Evolutionary conservation across 2,888 invertebrate species (phyloP).

Genomic region (Drosophila lacicola): DNA sequence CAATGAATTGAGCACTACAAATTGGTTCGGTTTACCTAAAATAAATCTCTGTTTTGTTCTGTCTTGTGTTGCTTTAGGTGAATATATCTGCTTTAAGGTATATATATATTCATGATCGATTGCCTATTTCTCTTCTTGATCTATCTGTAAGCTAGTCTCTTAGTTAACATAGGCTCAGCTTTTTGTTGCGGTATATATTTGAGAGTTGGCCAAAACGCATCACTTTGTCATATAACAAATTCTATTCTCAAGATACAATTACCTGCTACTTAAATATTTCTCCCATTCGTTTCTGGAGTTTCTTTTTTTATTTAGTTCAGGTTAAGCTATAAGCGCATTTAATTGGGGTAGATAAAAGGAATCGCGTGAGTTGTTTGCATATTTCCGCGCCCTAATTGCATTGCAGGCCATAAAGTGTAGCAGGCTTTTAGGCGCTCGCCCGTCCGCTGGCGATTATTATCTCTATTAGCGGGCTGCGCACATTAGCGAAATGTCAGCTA

Average conservation of each 20-base stretch:
- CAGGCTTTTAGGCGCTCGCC: slow-evolving; percentile 29
- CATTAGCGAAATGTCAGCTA: slow-evolving; percentile 65
- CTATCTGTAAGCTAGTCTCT: too few relatives aligned
- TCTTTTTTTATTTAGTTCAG: not conserved
- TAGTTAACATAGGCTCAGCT: too few relatives aligned
- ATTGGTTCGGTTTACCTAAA: too few relatives aligned
- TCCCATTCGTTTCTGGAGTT: not conserved
- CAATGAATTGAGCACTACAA: too few relatives aligned
- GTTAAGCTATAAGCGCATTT: not conserved
- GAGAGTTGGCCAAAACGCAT: too few relatives aligned
- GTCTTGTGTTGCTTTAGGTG: too few relatives aligned
- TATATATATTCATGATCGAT: too few relatives aligned
- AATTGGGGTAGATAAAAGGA: slow-evolving; percentile 16
- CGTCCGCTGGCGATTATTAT: slow-evolving; percentile 21
- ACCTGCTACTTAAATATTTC: not conserved
- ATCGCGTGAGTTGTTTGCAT: slow-evolving; percentile 43
- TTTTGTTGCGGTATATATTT: too few relatives aligned
- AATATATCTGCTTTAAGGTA: too few relatives aligned
- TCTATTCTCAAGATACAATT: not conserved
- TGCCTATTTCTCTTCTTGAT: too few relatives aligned
- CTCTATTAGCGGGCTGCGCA: slow-evolving; percentile 39
- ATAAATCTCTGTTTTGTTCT: too few relatives aligned
- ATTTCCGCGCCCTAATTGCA: slow-evolving; percentile 23
- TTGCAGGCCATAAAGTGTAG: slow-evolving; percentile 22
- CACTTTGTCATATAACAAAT: too few relatives aligned